Percentiles rank a stretch among this genome's conserved stretches.
phyloP scores from a whole-genome alignment of 2,888 invertebrate genomes.

The Drosophila sordidapex region DNA sequence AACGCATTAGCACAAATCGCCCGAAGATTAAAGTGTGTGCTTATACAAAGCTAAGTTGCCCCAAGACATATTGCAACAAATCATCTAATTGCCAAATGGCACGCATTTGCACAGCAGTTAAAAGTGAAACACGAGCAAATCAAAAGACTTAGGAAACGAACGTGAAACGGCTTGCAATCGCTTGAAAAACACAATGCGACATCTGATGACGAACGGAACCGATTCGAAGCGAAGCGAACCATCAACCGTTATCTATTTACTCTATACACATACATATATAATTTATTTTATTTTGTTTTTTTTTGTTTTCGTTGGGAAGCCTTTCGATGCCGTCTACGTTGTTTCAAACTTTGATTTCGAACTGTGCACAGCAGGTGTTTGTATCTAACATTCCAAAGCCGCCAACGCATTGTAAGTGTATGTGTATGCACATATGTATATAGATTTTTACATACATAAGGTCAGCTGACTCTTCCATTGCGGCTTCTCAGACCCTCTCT shows the following conservation, averaged over 20 bases:
- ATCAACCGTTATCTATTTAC: slow-evolving; percentile 9
- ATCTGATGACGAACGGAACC: slow-evolving; percentile 41
- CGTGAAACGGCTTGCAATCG: slow-evolving; percentile 47
- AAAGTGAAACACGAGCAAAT: slow-evolving; percentile 56
- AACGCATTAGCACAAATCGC: slow-evolving; percentile 21
- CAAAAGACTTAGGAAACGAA: slow-evolving; percentile 74
- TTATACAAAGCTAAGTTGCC: slow-evolving; percentile 4
- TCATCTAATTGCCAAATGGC: slow-evolving; percentile 55
- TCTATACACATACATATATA: slow-evolving; percentile 5
- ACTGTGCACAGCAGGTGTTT: slow-evolving; percentile 59
- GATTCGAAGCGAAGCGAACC: slow-evolving; percentile 1
- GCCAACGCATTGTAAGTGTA: slow-evolving; percentile 54
- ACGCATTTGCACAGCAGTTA: slow-evolving; percentile 50
- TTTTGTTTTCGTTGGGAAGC: slow-evolving; percentile 29
- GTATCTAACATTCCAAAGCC: slow-evolving; percentile 59
- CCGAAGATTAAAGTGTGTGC: not conserved
- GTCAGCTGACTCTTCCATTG: slow-evolving; percentile 60
- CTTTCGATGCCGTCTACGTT: slow-evolving; percentile 59
- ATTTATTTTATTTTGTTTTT: slow-evolving; percentile 12
- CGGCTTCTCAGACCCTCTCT: slow-evolving; percentile 16
- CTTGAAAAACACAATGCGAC: slow-evolving; percentile 34
- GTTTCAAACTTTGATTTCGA: slow-evolving; percentile 27
- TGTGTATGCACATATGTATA: slow-evolving; percentile 3
- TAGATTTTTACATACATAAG: slow-evolving; percentile 21
- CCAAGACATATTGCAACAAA: slow-evolving; percentile 20